Evolutionary conservation across 1,140 invertebrate genomes (phyloP).

Genomic region (Procambarus clarkii): DNA sequence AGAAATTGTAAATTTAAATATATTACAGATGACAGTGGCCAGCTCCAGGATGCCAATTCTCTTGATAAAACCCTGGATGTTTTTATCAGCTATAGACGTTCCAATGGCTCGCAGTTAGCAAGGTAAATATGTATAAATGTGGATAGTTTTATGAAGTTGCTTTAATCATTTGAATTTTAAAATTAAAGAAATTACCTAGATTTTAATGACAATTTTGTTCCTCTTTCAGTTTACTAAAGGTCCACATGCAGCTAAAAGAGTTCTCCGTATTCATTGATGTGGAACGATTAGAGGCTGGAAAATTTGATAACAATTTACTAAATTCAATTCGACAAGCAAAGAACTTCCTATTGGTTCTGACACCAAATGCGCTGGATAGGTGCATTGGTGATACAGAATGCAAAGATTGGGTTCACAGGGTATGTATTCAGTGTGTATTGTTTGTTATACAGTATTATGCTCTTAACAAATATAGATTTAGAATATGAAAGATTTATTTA

Average conservation of each 20-base stretch:
- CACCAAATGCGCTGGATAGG: slow-evolving; percentile 94
- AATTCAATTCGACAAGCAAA: slow-evolving; percentile 97
- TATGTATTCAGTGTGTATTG: slow-evolving; percentile 75
- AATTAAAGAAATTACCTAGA: not conserved
- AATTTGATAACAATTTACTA: slow-evolving; percentile 98
- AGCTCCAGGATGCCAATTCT: slow-evolving; percentile 79
- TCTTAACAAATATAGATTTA: too few species aligned
- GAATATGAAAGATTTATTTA: too few species aligned
- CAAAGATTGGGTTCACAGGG: slow-evolving; percentile 99
- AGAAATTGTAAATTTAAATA: too few species aligned
- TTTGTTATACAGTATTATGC: not conserved
- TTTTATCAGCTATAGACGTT: slow-evolving; percentile 98
- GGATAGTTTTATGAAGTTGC: too few species aligned
- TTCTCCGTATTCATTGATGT: slow-evolving; percentile 98
- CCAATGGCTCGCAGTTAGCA: slow-evolving; percentile 98
- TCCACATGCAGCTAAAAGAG: slow-evolving; percentile 95
- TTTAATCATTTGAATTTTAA: too few species aligned
- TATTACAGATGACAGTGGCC: slow-evolving; percentile 62
- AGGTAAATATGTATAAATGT: slow-evolving; percentile 76
- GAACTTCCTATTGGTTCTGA: slow-evolving; percentile 97
- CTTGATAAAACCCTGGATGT: slow-evolving; percentile 94
- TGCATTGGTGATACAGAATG: slow-evolving; percentile 94
- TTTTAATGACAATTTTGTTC: not conserved
- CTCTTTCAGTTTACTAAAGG: slow-evolving; percentile 80
- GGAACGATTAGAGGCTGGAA: slow-evolving; percentile 95